Evolutionary conservation across 2,797 vertebrate species (phyloP), one percentile per base, ranked within the genome.

Genomic region (Ispidina lecontei): DNA sequence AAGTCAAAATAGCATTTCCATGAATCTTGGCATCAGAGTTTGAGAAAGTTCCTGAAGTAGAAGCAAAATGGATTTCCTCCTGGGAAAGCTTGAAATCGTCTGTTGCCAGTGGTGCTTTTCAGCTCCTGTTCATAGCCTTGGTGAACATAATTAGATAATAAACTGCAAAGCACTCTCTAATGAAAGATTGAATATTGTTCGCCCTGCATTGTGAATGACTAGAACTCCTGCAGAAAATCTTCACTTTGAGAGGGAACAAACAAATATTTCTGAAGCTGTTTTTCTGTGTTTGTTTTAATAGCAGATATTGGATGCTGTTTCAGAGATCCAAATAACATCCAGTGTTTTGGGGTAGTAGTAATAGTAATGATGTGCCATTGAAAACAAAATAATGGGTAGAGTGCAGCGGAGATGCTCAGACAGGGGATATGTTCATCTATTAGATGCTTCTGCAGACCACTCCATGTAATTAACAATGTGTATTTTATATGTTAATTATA

Each of bases 381-480:
- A 85, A 76, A 90, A 74, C 46, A 73, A 87, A 87, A 26, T 76
- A 65, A 86, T 47, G 77, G 68, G 85, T 68, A 84, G 84, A 72
- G 60, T 39, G 37, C 56, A 90, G 54, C 31, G 41, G 56, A 88
- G 29, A 49, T 46, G 68, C 73, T 82, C 23, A 65, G 69, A 25
- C 25, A 39, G 56, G n/a, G 79, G 44, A 86, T 73, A 73, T 77
- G 87, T 51, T 65, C 4, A 4, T n/a, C 69, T 65, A 18, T 77
- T 76, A 79, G 71, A 64, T 77, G 71, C 54, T 90, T 74, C 85
- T 88, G 69, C 71, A 93, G 83, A 84, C 91, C 70, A 87, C 85
- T 58, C 75, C 18, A 3, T 64, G 46, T 84, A 94, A 93, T 93
- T 90, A 94, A 68, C 78, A 85, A 15, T 81, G 77, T 4, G 3